A percentile compares a stretch with the other conserved stretches of the same genome.
Evolutionary conservation across 2,888 invertebrate genomes (phyloP).

Genomic region (Synergus japonicus): DNA sequence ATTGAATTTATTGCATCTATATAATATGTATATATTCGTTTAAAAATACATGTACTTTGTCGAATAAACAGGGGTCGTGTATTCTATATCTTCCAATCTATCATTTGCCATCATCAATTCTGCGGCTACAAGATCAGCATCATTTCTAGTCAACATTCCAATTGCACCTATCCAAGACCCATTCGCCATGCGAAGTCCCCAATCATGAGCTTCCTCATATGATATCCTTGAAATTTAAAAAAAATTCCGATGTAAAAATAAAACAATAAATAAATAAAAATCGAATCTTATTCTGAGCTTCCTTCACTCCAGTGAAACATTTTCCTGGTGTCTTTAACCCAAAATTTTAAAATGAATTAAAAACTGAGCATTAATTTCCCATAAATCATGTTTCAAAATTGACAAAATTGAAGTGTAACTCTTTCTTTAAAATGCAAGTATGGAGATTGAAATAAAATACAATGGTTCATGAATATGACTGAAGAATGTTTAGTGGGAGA

Average conservation of each 20-base stretch:
- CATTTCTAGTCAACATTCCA: conserved; percentile 61
- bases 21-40: neutral
- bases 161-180: conserved; percentile 71
- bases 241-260: neutral
- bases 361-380: neutral
- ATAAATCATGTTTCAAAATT: neutral
- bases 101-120: conserved; percentile 71
- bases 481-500: neutral
- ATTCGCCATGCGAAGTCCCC: conserved; percentile 65
- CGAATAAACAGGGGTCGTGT: conserved; percentile 71
- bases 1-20: neutral
- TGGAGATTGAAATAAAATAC: neutral
- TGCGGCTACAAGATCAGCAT: conserved; percentile 69
- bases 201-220: conserved; percentile 57
- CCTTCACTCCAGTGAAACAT: neutral
- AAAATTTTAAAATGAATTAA: neutral
- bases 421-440: neutral
- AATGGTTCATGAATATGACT: neutral
- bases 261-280: neutral
- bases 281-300: neutral
- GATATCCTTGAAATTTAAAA: conserved; percentile 41
- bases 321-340: neutral
- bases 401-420: neutral
- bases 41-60: conserved; percentile 65
- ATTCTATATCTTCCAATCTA: conserved; percentile 67